Evolutionary conservation across 2,113 vertebrate genomes (phyloP).

Genomic region (Dascyllus trimaculatus): DNA sequence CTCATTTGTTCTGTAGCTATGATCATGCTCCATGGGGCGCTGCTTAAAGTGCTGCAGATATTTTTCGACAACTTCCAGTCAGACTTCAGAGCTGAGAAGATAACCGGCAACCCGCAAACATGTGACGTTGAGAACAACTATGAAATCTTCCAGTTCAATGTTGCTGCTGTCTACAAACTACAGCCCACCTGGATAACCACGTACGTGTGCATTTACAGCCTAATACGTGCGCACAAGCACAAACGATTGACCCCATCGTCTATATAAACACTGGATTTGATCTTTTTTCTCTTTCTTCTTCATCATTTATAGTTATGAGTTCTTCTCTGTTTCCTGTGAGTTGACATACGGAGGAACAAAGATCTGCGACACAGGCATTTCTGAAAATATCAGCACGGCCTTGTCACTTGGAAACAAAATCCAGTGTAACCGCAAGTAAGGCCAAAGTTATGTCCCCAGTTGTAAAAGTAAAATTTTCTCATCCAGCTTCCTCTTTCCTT

Average conservation of each 20-base stretch:
- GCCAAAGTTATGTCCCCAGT: fast-evolving
- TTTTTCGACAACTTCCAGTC: constrained; percentile 83
- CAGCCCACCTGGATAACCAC: constrained; percentile 62
- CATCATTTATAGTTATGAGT: constrained; percentile 70
- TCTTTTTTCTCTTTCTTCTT: neutral
- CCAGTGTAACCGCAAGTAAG: constrained; percentile 81
- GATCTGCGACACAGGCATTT: constrained; percentile 67
- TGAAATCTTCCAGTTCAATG: constrained; percentile 74
- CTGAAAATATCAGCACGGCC: constrained; percentile 82
- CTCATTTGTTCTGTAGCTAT: constrained; percentile 58
- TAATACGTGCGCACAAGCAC: neutral
- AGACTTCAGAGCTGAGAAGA: constrained; percentile 60
- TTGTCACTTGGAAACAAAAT: constrained; percentile 73
- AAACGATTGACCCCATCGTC: neutral
- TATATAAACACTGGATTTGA: neutral
- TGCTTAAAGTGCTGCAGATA: constrained; percentile 74
- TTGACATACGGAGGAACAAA: constrained; percentile 64
- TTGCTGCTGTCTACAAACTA: constrained; percentile 76
- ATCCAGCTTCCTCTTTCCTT: constrained; percentile 1
- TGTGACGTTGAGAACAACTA: constrained; percentile 43
- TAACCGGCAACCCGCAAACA: neutral
- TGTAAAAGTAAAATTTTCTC: neutral
- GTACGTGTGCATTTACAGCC: constrained; percentile 54
- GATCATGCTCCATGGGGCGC: constrained; percentile 67
- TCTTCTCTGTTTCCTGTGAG: constrained; percentile 78